Percentiles rank a stretch among this genome's conserved stretches.
phyloP scores from a whole-genome alignment of 2,113 vertebrate species.

The Perognathus longimembris region DNA sequence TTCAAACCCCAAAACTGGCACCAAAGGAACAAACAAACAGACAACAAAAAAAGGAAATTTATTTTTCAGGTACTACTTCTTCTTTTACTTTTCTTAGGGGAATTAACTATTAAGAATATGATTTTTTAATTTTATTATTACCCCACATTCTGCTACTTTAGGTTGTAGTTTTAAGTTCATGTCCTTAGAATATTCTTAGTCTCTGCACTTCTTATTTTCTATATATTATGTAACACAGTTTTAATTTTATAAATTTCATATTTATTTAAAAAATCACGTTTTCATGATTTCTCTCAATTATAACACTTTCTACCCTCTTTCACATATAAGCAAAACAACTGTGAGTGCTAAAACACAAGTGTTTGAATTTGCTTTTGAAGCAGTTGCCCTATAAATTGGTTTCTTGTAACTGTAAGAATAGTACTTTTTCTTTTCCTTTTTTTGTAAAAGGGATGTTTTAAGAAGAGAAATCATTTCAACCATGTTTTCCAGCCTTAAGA shows the following conservation, averaged over 20 bases:
- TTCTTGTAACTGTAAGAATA: background rate
- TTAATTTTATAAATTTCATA: conserved; percentile 45
- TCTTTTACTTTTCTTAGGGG: background rate
- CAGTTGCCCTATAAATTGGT: background rate
- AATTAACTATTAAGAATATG: no score
- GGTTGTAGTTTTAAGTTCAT: no score
- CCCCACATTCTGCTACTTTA: no score
- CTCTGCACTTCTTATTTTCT: background rate
- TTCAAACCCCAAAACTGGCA: no score
- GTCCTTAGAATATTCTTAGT: background rate
- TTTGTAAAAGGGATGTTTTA: background rate
- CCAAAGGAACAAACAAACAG: no score
- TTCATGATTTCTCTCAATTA: conserved; percentile 15
- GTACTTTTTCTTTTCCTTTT: background rate
- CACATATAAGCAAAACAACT: background rate
- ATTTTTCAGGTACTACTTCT: background rate
- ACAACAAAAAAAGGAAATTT: background rate
- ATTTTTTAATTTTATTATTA: no score
- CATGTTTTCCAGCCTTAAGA: background rate
- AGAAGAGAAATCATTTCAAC: background rate
- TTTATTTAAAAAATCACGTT: background rate
- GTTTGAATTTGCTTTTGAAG: background rate
- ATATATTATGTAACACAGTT: background rate
- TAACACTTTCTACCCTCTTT: background rate
- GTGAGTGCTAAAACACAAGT: background rate